phyloP scores from a whole-genome alignment of 2,888 invertebrate species.

The Panopea generosa region DNA sequence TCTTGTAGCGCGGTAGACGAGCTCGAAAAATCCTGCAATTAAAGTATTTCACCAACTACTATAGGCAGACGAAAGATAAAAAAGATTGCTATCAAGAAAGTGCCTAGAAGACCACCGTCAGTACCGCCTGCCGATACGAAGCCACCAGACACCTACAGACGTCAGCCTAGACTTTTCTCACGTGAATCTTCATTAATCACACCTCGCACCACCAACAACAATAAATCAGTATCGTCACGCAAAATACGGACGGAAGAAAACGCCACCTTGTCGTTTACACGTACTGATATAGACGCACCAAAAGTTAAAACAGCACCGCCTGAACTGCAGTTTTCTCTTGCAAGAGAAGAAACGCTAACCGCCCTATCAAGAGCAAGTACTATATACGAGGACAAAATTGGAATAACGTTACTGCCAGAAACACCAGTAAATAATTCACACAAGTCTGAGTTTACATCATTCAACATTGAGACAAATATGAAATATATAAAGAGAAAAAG shows the following conservation, averaged over 20 bases:
- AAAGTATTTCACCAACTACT: slow-evolving; percentile 57
- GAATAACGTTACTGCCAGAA: slow-evolving; percentile 21
- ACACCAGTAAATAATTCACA: neutral
- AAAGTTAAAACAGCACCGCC: slow-evolving; percentile 21
- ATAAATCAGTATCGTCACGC: slow-evolving; percentile 12
- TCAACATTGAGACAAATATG: no score
- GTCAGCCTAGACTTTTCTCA: neutral
- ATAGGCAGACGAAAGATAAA: slow-evolving; percentile 45
- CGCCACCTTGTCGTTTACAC: neutral
- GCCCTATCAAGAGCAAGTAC: slow-evolving; percentile 45
- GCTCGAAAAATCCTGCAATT: slow-evolving; percentile 31
- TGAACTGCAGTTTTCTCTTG: slow-evolving; percentile 19
- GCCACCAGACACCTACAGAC: neutral
- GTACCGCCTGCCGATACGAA: slow-evolving; percentile 30
- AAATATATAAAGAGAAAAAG: no score
- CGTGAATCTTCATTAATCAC: slow-evolving; percentile 28
- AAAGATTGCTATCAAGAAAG: slow-evolving; percentile 31
- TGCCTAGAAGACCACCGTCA: slow-evolving; percentile 14
- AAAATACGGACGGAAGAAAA: neutral
- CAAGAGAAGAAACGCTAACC: slow-evolving; percentile 28
- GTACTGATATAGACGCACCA: slow-evolving; percentile 13
- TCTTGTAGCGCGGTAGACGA: slow-evolving; percentile 63
- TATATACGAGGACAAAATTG: slow-evolving; percentile 42
- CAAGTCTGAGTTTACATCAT: slow-evolving; percentile 1
- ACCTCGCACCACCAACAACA: slow-evolving; percentile 18